Evolutionary conservation across 2,113 vertebrate genomes (phyloP), one percentile per base, ranked within the genome.

Genomic region (Nothobranchius kuhntae): DNA sequence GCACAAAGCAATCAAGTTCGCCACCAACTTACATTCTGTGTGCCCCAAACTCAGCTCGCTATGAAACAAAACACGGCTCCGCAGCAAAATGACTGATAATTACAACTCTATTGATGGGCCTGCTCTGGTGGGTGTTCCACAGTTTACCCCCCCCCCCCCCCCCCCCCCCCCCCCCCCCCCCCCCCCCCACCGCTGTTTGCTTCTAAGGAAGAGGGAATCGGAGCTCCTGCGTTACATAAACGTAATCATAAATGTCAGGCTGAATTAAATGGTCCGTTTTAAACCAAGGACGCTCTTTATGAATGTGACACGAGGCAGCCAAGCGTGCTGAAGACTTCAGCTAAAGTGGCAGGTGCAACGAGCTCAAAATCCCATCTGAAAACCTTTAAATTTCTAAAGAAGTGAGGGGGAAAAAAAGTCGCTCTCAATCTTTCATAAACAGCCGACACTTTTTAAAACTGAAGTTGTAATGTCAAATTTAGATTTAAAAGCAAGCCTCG

Each of bases 1-100:
- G 40, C 53, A 30, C 30, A 45, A 48, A 14, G 63, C 48, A 71
- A 68, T n/a, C 59, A 57, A 45, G 36, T 54, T 35, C 0, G 42
- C 3, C 3, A 5, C 45, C 56, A 53, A 75, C 21, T 71, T 62
- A 69, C n/a, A 30, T 21, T 8, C 47, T 21, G 71, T 17, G 52
- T 62, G 51, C 30, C 57, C 48, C 7, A 45, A 12, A 76, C 14
- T 3, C 46, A 13, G 54, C 4, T 50, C 59, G 68, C 72, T 68
- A 84, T 73, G 65, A 62, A 68, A 36, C n/a, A 50, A 81, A 53
- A 38, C 62, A 6, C n/a, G 30, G 21, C 30, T 42, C 2, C 12
- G 11, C 52, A n/a, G 1, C 2, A 30, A 53, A 62, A 63, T 46
- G 7, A 21, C 56, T 7, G 2, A 61, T 53, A 64, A 79, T 71